phyloP scores from a whole-genome alignment of 2,113 vertebrate genomes.

The Fregata magnificens region DNA sequence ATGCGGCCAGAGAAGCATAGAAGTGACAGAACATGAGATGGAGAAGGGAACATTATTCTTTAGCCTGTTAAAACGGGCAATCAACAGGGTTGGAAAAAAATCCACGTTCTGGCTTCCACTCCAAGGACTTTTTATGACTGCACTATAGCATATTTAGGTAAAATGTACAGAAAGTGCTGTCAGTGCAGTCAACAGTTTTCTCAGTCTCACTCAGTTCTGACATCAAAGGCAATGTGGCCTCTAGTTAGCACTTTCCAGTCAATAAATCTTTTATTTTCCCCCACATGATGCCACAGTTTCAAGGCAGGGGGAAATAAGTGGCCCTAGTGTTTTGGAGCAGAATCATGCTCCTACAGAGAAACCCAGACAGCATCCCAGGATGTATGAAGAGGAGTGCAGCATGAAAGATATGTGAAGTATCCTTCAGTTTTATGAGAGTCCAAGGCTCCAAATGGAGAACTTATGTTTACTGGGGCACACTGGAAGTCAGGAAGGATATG shows the following conservation, averaged over 20 bases:
- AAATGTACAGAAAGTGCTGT: background rate
- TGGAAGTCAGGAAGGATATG: background rate
- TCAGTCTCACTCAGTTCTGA: background rate
- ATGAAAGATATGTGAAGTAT: background rate
- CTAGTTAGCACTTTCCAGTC: background rate
- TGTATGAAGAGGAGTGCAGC: background rate
- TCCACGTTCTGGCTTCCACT: background rate
- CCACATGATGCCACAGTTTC: background rate
- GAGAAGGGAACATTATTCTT: background rate
- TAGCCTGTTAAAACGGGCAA: background rate
- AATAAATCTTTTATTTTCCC: background rate
- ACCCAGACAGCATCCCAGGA: background rate
- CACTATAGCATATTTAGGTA: background rate
- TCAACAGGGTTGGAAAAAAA: background rate
- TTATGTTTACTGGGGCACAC: background rate
- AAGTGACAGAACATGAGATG: background rate
- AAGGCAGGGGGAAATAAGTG: background rate
- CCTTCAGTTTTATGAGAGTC: accelerated
- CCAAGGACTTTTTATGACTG: background rate
- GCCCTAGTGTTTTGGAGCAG: background rate
- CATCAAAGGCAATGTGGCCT: background rate
- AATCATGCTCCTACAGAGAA: background rate
- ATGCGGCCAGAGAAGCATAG: background rate
- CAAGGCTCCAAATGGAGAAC: background rate
- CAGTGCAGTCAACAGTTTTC: background rate